A percentile compares a stretch with the other conserved stretches of the same genome.
Evolutionary conservation across 2,888 invertebrate species (phyloP).

Genomic region (Drosophila buzzatii): DNA sequence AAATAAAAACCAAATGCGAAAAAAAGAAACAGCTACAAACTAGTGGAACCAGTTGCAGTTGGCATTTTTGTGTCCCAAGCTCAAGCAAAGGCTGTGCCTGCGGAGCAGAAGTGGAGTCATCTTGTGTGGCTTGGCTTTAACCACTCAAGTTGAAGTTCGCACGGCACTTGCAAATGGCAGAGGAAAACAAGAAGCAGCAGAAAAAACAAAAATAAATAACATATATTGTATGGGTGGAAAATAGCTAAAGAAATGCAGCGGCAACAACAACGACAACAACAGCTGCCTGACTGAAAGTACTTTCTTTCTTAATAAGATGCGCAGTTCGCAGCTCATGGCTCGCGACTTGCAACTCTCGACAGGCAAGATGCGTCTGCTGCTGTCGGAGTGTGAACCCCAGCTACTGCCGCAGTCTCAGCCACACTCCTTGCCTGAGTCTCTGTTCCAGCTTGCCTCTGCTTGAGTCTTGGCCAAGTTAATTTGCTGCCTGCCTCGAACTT

Average conservation of each 20-base stretch:
- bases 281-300: slow-evolving; percentile 76
- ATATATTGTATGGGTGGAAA: slow-evolving; percentile 60
- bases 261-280: slow-evolving; percentile 40
- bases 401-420: not conserved
- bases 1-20: slow-evolving; percentile 39
- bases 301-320: slow-evolving; percentile 80
- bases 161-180: slow-evolving; percentile 67
- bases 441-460: slow-evolving; percentile 8
- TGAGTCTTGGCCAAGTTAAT: slow-evolving; percentile 61
- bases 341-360: slow-evolving; percentile 25
- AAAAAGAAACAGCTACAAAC: slow-evolving; percentile 40
- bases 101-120: slow-evolving; percentile 56
- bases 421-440: not conserved
- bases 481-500: slow-evolving; percentile 74
- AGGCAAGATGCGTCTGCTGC: slow-evolving; percentile 58
- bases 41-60: slow-evolving; percentile 68
- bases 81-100: slow-evolving; percentile 23
- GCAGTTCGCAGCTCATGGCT: slow-evolving; percentile 65
- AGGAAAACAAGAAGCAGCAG: slow-evolving; percentile 29
- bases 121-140: slow-evolving; percentile 68
- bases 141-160: slow-evolving; percentile 76
- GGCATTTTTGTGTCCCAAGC: slow-evolving; percentile 10
- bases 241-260: slow-evolving; percentile 50
- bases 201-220: slow-evolving; percentile 52
- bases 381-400: slow-evolving; percentile 21